Evolutionary conservation across 2,797 vertebrate species (phyloP).

Genomic region (Sebastes melanostomus): DNA sequence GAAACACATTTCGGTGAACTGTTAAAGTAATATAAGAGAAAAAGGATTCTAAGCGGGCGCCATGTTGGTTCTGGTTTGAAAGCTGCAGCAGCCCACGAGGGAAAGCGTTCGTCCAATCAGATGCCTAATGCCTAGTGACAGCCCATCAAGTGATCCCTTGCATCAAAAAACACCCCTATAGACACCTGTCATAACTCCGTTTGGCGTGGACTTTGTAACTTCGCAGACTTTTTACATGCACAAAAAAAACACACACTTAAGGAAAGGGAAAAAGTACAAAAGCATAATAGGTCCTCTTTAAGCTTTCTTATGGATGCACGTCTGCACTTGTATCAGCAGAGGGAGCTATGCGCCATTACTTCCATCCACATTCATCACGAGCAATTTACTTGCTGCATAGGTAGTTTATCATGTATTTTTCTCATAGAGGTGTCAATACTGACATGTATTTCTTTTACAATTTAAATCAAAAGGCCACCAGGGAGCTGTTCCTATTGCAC

Average conservation of each 20-base stretch:
- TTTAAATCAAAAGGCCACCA: constrained; percentile 4
- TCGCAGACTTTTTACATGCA: not conserved
- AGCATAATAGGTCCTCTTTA: not conserved
- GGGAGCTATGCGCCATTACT: constrained; percentile 23
- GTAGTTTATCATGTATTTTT: constrained; percentile 45
- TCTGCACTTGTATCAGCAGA: constrained; percentile 44
- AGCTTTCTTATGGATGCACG: constrained; percentile 19
- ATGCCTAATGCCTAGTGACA: too few relatives aligned
- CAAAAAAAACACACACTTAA: not conserved
- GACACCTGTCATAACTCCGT: too few relatives aligned
- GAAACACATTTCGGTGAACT: too few relatives aligned
- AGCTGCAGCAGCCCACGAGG: too few relatives aligned
- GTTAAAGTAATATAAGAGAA: too few relatives aligned
- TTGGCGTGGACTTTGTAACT: not conserved
- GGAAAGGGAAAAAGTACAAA: not conserved
- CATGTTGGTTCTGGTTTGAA: too few relatives aligned
- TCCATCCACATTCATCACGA: constrained; percentile 16
- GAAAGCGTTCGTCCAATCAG: too few relatives aligned
- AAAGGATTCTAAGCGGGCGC: too few relatives aligned
- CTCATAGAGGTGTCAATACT: constrained; percentile 21
- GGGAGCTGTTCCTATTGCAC: constrained; percentile 32
- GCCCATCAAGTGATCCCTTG: too few relatives aligned
- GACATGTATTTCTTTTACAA: not conserved
- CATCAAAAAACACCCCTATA: too few relatives aligned
- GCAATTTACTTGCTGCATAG: constrained; percentile 27